Evolutionary conservation across 37 sponge, comb jelly and placozoan species (phyloP).

Genomic region (Oopsacas minuta): DNA sequence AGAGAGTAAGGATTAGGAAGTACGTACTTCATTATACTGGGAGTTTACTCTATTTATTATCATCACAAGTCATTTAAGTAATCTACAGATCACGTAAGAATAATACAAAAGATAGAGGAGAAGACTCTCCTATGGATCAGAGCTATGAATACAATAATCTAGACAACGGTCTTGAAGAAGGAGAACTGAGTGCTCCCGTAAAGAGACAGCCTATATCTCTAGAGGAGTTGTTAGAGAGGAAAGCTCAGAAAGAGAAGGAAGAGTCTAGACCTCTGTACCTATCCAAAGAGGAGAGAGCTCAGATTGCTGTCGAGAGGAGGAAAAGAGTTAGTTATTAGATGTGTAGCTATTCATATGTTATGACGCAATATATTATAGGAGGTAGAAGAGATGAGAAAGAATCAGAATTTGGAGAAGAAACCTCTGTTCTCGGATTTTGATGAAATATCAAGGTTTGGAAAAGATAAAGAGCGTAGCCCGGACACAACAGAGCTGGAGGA

Average conservation of each 20-base stretch:
- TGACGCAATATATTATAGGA: constrained; percentile 14
- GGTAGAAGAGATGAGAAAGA: constrained; percentile 34
- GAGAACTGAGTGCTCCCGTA: neutral
- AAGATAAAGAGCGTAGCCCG: neutral
- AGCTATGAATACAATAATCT: neutral
- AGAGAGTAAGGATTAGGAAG: too few species aligned
- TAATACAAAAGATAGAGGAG: neutral
- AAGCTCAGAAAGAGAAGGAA: constrained; percentile 43
- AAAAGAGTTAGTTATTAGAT: constrained; percentile 22
- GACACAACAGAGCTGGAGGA: constrained; percentile 28
- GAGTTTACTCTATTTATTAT: too few species aligned
- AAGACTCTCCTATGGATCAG: neutral
- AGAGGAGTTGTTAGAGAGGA: constrained; percentile 79
- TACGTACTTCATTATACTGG: too few species aligned
- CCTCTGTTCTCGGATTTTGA: neutral
- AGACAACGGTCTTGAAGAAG: neutral
- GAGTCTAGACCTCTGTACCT: constrained; percentile 82
- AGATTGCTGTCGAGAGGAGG: constrained; percentile 64
- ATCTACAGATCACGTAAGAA: too few species aligned
- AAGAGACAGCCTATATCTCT: constrained; percentile 74
- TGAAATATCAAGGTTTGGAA: neutral
- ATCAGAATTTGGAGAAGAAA: constrained; percentile 24
- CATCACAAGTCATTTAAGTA: too few species aligned
- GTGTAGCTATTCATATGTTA: neutral
- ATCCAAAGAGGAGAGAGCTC: constrained; percentile 68